Conservation (phyloP, 2,888 invertebrate genomes). For the Melinopterus prodromus region DNA sequence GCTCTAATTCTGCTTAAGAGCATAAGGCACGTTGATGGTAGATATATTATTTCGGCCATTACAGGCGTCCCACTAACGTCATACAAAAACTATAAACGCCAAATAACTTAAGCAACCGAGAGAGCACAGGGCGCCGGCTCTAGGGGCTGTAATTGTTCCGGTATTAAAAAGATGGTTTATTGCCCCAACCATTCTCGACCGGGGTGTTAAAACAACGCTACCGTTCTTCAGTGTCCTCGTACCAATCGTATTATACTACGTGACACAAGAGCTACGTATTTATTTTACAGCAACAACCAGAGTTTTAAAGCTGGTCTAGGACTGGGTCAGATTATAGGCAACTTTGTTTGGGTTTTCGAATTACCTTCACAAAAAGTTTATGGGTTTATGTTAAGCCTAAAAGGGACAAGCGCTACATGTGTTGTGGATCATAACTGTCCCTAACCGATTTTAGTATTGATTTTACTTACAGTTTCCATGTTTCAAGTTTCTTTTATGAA, state of each 20-base stretch:
- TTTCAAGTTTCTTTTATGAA: too few species aligned
- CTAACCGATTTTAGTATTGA: too few species aligned
- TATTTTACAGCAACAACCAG: background rate
- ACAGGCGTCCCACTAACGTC: background rate
- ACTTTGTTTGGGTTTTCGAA: too few species aligned
- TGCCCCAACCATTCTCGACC: background rate
- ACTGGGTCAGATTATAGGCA: too few species aligned
- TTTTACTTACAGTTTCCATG: too few species aligned
- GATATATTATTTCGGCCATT: background rate
- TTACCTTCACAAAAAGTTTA: too few species aligned
- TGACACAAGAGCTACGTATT: background rate
- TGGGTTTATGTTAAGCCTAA: too few species aligned
- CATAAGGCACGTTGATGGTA: background rate
- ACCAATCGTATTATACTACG: background rate
- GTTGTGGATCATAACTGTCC: too few species aligned
- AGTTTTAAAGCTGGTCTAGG: too few species aligned
- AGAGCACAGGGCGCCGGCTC: background rate
- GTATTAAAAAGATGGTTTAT: background rate
- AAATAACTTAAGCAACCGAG: background rate
- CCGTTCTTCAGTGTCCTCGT: background rate
- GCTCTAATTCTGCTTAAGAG: background rate
- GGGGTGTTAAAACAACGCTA: background rate
- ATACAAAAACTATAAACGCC: conserved; percentile 4
- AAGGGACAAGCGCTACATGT: too few species aligned
- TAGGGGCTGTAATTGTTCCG: background rate